These are phyloP conservation scores for Pseudotriccus pelzelni DNA, from an alignment of 2,797 vertebrate genomes.

Conservation along the genomic window DNA sequence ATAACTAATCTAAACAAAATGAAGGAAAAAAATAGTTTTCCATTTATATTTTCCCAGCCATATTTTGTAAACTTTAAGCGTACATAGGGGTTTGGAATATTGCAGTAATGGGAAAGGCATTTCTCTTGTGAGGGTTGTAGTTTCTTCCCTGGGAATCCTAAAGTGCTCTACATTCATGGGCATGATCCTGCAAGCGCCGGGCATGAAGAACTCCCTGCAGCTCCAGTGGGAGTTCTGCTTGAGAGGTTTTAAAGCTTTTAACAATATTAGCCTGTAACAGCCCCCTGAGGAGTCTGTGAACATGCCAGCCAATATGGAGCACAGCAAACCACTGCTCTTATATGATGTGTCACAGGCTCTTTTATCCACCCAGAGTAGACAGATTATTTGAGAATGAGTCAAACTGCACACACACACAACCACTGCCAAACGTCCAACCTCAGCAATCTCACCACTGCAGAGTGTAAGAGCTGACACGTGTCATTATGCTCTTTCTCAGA, in stretches of 20 bases:
- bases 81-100: neutral
- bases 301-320: neutral
- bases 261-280: neutral
- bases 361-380: neutral
- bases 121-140: neutral
- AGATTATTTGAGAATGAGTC: neutral
- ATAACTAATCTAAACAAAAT: neutral
- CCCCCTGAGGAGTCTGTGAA: neutral
- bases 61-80: neutral
- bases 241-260: slow-evolving; percentile 4
- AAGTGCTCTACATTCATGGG: neutral
- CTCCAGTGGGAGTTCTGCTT: neutral
- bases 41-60: neutral
- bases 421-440: rapidly evolving
- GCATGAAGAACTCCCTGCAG: neutral
- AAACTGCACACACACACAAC: neutral
- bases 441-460: rapidly evolving
- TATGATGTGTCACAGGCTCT: neutral
- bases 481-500: neutral
- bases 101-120: neutral
- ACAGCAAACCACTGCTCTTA: neutral
- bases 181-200: neutral
- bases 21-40: neutral
- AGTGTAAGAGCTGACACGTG: rapidly evolving
- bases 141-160: neutral